phyloP scores from a whole-genome alignment of 2,113 vertebrate species.

The Maccullochella peelii region DNA sequence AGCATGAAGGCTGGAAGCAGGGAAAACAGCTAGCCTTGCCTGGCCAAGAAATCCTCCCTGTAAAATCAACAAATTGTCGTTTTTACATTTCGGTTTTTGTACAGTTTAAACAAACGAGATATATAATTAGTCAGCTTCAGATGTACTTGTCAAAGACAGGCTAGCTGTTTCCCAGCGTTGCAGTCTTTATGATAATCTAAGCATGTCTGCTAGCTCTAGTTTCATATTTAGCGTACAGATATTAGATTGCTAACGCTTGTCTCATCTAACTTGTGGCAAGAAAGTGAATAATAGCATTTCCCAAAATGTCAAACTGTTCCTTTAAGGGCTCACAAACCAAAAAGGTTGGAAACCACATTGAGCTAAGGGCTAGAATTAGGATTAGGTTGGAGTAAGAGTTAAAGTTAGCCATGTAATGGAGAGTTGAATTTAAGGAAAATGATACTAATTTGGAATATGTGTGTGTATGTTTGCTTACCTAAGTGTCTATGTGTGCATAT shows the following conservation, averaged over 20 bases:
- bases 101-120: background rate
- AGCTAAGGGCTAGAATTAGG: background rate
- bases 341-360: too few relatives aligned
- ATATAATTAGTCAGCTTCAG: background rate
- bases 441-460: background rate
- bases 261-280: background rate
- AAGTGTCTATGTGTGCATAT: background rate
- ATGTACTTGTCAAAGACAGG: background rate
- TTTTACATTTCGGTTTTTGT: background rate
- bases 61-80: background rate
- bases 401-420: background rate
- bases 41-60: background rate
- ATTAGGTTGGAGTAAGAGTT: background rate
- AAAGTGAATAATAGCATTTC: background rate
- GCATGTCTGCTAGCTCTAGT: too few relatives aligned
- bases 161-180: background rate
- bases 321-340: background rate
- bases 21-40: background rate
- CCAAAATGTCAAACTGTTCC: background rate
- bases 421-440: background rate
- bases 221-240: background rate
- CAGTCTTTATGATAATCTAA: background rate
- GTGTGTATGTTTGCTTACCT: background rate
- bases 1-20: background rate
- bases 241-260: background rate